Evolutionary conservation across 2,888 invertebrate genomes (phyloP).

Genomic region (Epinotia bilunana): DNA sequence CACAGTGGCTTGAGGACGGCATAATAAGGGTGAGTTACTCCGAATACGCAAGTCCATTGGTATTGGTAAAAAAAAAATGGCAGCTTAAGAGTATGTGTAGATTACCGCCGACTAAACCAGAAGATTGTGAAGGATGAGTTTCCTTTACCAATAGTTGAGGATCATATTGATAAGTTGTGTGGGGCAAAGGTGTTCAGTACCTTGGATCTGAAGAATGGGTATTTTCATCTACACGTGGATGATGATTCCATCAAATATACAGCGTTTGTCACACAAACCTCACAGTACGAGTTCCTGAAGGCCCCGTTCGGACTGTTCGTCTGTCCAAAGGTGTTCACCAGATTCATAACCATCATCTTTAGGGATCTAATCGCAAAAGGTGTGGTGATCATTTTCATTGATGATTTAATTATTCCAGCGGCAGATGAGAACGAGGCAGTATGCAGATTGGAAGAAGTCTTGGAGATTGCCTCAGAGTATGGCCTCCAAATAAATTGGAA

Average conservation of each 20-base stretch:
- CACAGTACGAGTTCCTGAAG: background rate
- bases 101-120: background rate
- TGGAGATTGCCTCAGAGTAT: too few relatives aligned
- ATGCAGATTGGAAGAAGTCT: too few relatives aligned
- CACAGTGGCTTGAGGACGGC: too few relatives aligned
- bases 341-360: too few relatives aligned
- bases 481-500: too few relatives aligned
- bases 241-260: background rate
- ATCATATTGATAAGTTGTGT: background rate
- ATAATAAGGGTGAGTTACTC: too few relatives aligned
- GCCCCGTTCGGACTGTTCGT: background rate
- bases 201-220: background rate
- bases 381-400: too few relatives aligned
- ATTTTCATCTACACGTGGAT: background rate
- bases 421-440: too few relatives aligned
- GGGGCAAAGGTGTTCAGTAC: background rate
- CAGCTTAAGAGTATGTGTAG: background rate
- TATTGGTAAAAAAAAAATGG: too few relatives aligned
- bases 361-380: too few relatives aligned
- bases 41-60: too few relatives aligned
- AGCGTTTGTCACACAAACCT: background rate
- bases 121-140: constrained; percentile 1
- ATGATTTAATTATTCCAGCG: too few relatives aligned
- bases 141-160: background rate
- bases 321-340: background rate